A percentile compares a stretch with the other conserved stretches of the same genome.
These are phyloP conservation scores for Urocynchramus pylzowi DNA, from an alignment of 2,113 vertebrate species.

Conservation along the genomic window DNA sequence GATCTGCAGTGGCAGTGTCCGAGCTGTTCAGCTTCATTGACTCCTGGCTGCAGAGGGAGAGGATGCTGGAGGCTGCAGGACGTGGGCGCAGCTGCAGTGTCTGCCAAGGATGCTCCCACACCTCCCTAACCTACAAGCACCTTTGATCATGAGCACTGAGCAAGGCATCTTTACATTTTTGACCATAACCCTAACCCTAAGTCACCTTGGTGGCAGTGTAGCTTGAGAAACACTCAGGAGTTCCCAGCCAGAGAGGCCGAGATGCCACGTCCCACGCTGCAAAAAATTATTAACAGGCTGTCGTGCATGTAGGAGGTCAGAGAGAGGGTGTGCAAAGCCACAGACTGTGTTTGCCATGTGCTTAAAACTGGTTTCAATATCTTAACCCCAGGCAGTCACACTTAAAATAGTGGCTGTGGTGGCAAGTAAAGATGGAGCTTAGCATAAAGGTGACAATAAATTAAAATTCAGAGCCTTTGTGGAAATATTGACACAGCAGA, in stretches of 20 bases:
- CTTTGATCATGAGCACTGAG: neutral
- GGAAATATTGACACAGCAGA: neutral
- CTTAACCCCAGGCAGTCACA: neutral
- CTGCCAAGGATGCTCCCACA: neutral
- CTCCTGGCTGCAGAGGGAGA: neutral
- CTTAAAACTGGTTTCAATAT: neutral
- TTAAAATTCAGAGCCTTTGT: neutral
- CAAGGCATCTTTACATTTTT: neutral
- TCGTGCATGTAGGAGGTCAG: neutral
- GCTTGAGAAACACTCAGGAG: neutral
- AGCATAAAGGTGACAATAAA: neutral
- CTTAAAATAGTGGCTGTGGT: neutral
- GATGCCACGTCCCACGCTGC: neutral
- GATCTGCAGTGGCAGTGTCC: neutral
- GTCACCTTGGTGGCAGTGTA: neutral
- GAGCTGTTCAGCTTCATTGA: neutral
- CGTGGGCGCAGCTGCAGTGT: rapidly evolving
- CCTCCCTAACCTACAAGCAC: neutral
- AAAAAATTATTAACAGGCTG: neutral
- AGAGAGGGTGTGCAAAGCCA: neutral
- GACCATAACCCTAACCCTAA: neutral
- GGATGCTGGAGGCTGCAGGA: neutral
- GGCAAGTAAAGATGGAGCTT: neutral
- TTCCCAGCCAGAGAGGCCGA: neutral
- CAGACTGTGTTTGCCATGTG: neutral